Evolutionary conservation across 2,797 vertebrate species (phyloP).

Genomic region (Limnodromus scolopaceus): DNA sequence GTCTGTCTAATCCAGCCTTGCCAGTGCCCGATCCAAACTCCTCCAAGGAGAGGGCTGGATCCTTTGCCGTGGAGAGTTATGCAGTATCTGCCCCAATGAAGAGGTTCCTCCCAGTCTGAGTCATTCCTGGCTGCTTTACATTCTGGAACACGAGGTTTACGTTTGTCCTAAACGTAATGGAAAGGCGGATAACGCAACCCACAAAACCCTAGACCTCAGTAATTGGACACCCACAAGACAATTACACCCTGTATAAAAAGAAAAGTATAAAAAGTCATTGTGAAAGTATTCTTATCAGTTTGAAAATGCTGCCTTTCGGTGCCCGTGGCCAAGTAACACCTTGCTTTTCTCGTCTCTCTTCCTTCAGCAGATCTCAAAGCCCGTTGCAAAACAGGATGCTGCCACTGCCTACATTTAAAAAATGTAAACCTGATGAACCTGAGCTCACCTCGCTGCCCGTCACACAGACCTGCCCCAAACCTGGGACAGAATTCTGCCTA

Average conservation of each 20-base stretch:
- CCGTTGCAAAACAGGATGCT: background rate
- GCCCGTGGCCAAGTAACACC: background rate
- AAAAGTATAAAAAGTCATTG: slow-evolving; percentile 22
- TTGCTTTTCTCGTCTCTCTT: slow-evolving; percentile 2
- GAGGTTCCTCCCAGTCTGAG: background rate
- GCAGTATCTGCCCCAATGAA: background rate
- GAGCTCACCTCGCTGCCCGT: background rate
- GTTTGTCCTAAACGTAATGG: background rate
- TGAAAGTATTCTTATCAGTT: background rate
- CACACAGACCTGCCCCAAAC: background rate
- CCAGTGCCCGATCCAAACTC: background rate
- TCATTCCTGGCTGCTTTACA: background rate
- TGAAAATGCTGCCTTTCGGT: background rate
- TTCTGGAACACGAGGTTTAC: background rate
- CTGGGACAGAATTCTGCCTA: background rate
- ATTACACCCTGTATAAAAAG: background rate
- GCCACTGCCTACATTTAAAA: background rate
- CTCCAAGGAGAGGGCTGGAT: background rate
- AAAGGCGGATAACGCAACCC: background rate
- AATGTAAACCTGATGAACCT: background rate
- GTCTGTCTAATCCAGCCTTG: background rate
- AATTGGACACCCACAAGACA: slow-evolving; percentile 48
- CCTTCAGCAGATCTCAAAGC: background rate
- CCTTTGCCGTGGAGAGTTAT: background rate
- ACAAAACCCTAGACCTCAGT: background rate